Evolutionary conservation across 2,888 invertebrate species (phyloP), one percentile per base, ranked within the genome.

Genomic region (Cynaeus angustus): DNA sequence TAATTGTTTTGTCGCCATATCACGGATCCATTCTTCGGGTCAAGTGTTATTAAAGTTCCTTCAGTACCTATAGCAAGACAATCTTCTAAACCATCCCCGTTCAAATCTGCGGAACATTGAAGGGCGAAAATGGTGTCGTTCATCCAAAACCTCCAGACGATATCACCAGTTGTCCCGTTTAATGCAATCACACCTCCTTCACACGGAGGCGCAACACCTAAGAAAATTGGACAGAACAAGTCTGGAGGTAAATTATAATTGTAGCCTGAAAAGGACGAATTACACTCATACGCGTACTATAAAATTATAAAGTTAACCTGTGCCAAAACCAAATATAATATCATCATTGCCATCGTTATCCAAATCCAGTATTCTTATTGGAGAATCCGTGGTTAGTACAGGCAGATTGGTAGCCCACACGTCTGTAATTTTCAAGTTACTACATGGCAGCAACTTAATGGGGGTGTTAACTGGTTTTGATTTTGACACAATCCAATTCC

Each of bases 111-210:
- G 12, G 88, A 88, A 82, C 95, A 95, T 77, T 92, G 91, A 26
- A 94, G 80, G 0, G 90, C 90, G 82, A 91, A 93, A 12, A 94
- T 88, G 74, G 92, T 91, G 75, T 93, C 91, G 37, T 89, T 86
- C 4, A 91, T 87, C 90, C 93, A 93, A 73, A 89, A 88, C 41
- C 89, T 89, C 94, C 94, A 95, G 9, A 94, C 77, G n/a, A 89
- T 88, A 30, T 87, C 85, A 0, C 95, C 95, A 41, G 88, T 90
- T 16, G 79, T 82, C 0, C 94, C 95, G 82, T 94, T 90, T n/a
- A 94, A 80, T 0, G 93, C 93, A 73, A 94, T 84, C 7, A 94
- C 87, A 5, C 94, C 94, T 3, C 94, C 94, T 72, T 91, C 88
- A 81, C 94, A 95, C 0, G 90, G 90, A 4, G 85, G 80, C 59